Base-by-base conservation (phyloP, 2,113 vertebrate species). In the Cyprinus carpio region DNA sequence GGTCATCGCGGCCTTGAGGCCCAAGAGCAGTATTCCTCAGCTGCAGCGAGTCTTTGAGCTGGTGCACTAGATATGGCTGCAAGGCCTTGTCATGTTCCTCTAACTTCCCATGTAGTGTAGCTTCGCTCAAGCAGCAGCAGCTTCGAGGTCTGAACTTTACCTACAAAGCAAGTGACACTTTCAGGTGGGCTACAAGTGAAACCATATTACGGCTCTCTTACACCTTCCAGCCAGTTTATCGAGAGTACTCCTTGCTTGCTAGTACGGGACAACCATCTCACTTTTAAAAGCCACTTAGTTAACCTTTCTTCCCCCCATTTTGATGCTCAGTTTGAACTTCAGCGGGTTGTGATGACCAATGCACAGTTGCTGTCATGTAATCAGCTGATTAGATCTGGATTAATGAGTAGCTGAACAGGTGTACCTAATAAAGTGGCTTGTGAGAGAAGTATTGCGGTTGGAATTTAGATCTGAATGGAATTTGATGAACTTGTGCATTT, bases 71-170 rank as follows among this genome's bases (percentile, higher is more conserved):
- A 85, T n/a, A 99, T 96, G 83, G n/a, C n/a, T 94, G 94, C 88
- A 99, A 92, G 1, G 98, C 98, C 88, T 95, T 94, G 43, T 96
- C 96, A 0, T 99, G 96, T 83, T 99, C 96, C 86, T 97, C 97
- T 81, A 98, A 93, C 69, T 97, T 99, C 29, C 98, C 98, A 0
- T 98, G 96, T 74, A 99, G 94, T 91, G 96, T 97, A 69, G 98
- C 97, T 12, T n/a, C 95, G 91, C 92, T 99, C 98, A 88, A 96
- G 92, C 72, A 97, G 94, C 81, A 99, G 95, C 67, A 95, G 93
- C 65, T 96, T 94, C 0, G 93, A 94, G 15, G 93, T 94, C 85
- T 94, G 95, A 75, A 96, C 90, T 92, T 96, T 96, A 90, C 96
- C 98, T 99, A 58, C 12, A 64, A n/a, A 83, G 46, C 25, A 87